phyloP scores from a whole-genome alignment of 35 echinoderm and acorn worm genomes.

The Eucidaris tribuloides region DNA sequence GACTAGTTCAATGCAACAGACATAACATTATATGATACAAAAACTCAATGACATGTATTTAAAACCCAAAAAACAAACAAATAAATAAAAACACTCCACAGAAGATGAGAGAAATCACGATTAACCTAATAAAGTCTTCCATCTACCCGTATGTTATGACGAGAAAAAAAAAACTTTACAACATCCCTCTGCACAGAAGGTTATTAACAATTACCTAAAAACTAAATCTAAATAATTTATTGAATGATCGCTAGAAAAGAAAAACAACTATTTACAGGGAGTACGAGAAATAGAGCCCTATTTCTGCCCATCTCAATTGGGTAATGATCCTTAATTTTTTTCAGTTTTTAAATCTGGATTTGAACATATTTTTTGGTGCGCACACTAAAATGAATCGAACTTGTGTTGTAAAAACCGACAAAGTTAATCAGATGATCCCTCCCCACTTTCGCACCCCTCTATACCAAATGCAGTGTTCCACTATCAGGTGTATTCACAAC shows the following conservation, averaged over 20 bases:
- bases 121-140: conserved; percentile 9
- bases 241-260: not conserved
- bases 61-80: not conserved
- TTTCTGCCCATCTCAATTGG: not conserved
- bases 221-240: not conserved
- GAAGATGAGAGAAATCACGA: not conserved
- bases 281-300: not conserved
- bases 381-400: too few relatives aligned
- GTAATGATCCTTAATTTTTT: not conserved
- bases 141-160: conserved; percentile 27
- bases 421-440: too few relatives aligned
- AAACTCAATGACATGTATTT: not conserved
- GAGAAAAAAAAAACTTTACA: not conserved
- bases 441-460: too few relatives aligned
- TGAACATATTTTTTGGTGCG: too few relatives aligned
- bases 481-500: too few relatives aligned
- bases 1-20: not conserved
- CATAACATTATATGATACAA: not conserved
- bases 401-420: too few relatives aligned
- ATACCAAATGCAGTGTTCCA: too few relatives aligned
- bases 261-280: conserved; percentile 5
- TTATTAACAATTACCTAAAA: not conserved
- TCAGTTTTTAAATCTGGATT: too few relatives aligned
- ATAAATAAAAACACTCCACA: not conserved
- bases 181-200: not conserved